Conservation (phyloP, 1,140 invertebrate species). For the Trachymyrmex cornetzi region DNA sequence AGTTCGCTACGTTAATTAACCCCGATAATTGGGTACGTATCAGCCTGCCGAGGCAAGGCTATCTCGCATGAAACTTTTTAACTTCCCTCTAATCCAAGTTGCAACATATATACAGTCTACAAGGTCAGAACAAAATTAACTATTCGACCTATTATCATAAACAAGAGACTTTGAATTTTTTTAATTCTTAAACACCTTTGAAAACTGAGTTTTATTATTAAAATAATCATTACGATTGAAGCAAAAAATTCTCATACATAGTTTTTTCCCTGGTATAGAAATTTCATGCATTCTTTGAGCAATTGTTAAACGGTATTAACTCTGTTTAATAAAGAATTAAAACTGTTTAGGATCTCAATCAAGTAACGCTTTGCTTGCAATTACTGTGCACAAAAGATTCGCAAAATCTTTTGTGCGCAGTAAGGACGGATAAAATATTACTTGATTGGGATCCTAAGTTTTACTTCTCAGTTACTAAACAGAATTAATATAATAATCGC, state of each 20-base stretch:
- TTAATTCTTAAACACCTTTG: neutral
- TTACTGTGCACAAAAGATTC: no score
- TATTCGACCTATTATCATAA: neutral
- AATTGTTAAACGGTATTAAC: no score
- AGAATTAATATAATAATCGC: no score
- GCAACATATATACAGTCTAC: neutral
- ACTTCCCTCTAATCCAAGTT: conserved; percentile 26
- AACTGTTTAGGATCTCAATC: no score
- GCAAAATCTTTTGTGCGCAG: no score
- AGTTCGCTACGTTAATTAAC: conserved; percentile 65
- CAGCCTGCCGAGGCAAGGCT: conserved; percentile 9
- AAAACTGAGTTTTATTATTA: neutral
- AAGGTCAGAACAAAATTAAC: neutral
- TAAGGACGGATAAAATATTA: no score
- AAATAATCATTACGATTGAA: neutral
- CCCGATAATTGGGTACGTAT: conserved; percentile 64
- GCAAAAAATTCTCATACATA: neutral
- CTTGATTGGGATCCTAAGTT: no score
- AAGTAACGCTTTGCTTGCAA: no score
- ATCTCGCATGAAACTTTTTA: conserved; percentile 41
- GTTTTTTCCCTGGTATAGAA: neutral
- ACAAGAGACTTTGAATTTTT: neutral
- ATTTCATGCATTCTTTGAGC: no score
- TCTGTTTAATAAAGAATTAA: neutral
- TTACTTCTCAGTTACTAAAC: no score